These are phyloP conservation scores for Caenorhabditis becei DNA, from an alignment of 2,888 invertebrate genomes.

Conservation along the genomic window DNA sequence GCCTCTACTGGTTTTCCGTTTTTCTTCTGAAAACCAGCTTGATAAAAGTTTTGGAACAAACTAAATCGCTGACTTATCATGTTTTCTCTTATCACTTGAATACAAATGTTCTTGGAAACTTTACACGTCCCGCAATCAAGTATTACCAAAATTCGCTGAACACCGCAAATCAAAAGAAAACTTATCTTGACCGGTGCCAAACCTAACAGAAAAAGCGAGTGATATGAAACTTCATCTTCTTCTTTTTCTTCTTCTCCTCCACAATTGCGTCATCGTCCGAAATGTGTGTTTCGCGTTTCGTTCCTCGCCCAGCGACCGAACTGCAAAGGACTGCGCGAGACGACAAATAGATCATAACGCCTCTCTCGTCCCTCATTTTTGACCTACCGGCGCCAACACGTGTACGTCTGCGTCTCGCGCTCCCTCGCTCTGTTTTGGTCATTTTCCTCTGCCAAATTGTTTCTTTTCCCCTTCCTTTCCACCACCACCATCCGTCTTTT, in stretches of 20 bases:
- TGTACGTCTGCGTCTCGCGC: constrained; percentile 6
- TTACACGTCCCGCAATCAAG: background rate
- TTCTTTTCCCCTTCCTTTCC: background rate
- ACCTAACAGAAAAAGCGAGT: too few species aligned
- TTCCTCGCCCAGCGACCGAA: constrained; percentile 9
- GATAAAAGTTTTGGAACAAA: too few species aligned
- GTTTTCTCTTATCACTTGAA: too few species aligned
- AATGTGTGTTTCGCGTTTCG: constrained; percentile 28
- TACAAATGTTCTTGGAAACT: background rate
- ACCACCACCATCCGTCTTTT: background rate
- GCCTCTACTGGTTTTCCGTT: too few species aligned
- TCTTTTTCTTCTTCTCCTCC: constrained; percentile 11
- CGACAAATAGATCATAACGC: constrained; percentile 37
- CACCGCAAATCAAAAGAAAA: constrained; percentile 9
- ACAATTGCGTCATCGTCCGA: constrained; percentile 1
- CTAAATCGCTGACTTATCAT: too few species aligned
- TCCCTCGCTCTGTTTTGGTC: constrained; percentile 9
- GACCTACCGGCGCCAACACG: constrained; percentile 28
- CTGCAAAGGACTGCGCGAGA: constrained; percentile 27
- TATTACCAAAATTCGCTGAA: constrained; percentile 16
- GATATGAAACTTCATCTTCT: constrained; percentile 1
- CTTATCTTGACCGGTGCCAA: too few species aligned
- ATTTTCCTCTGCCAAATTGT: background rate
- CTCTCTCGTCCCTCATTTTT: background rate
- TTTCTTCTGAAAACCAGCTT: too few species aligned